phyloP scores from a whole-genome alignment of 2,797 vertebrate genomes.

The Sebastiscus tertius region DNA sequence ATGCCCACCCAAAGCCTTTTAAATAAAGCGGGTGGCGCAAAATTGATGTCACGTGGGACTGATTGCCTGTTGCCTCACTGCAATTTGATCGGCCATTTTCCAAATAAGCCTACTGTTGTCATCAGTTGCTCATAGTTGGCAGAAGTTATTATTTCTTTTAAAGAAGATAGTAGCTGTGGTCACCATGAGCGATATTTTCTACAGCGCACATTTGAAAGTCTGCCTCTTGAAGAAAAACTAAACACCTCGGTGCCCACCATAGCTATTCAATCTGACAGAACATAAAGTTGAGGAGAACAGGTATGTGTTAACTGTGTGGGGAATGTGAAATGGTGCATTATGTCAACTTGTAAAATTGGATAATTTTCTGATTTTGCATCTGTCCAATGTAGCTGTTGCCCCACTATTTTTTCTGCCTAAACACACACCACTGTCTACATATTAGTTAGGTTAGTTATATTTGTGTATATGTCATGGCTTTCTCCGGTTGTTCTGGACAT shows the following conservation, averaged over 20 bases:
- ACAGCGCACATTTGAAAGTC: rapidly evolving
- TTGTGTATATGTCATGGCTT: not conserved
- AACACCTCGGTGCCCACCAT: not conserved
- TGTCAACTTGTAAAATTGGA: not conserved
- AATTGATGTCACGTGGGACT: not conserved
- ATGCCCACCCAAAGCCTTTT: not conserved
- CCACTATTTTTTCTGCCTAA: not conserved
- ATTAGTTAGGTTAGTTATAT: not conserved
- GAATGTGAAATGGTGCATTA: not conserved
- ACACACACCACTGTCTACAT: not conserved
- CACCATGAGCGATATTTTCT: not conserved
- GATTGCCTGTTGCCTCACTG: not conserved
- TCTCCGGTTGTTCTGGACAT: not conserved
- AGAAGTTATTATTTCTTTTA: not conserved
- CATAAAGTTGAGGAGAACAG: not conserved
- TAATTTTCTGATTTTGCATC: not conserved
- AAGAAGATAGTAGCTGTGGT: not conserved
- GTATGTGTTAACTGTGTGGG: not conserved
- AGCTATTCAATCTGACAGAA: not conserved
- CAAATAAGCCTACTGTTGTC: not conserved
- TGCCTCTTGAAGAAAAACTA: not conserved
- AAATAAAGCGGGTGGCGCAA: not conserved
- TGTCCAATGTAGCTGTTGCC: not conserved
- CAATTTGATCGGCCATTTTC: not conserved
- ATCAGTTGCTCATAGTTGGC: not conserved